Evolutionary conservation across 2,797 vertebrate genomes (phyloP).

Genomic region (Hypotaenidia philippensis): DNA sequence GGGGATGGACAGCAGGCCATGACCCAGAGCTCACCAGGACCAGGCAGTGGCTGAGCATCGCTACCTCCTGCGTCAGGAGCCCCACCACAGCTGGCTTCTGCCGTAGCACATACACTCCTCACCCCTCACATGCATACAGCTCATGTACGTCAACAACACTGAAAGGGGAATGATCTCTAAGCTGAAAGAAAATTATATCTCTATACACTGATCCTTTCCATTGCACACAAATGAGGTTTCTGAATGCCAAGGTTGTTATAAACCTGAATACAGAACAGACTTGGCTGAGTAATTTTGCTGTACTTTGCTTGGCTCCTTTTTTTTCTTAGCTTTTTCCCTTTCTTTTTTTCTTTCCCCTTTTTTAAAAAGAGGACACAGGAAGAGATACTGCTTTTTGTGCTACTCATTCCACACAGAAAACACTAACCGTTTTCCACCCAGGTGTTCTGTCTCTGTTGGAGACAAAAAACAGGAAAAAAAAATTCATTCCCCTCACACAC

Average conservation of each 20-base stretch:
- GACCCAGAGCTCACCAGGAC: background rate
- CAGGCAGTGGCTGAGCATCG: background rate
- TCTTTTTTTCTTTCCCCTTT: no score
- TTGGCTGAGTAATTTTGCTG: background rate
- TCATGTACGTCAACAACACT: fast-evolving
- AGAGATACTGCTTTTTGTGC: background rate
- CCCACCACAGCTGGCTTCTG: fast-evolving
- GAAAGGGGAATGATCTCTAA: background rate
- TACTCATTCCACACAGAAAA: background rate
- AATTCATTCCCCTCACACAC: background rate
- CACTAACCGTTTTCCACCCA: background rate
- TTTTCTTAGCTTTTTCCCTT: background rate
- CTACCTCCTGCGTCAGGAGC: fast-evolving
- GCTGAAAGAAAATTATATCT: background rate
- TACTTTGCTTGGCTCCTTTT: background rate
- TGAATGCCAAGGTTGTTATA: background rate
- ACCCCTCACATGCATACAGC: background rate
- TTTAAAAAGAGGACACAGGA: background rate
- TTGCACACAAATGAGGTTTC: background rate
- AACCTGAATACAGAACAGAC: background rate
- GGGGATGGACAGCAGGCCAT: fast-evolving
- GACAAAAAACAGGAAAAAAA: background rate
- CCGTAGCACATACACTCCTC: fast-evolving
- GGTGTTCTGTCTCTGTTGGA: background rate
- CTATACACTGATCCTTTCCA: background rate